Conservation (phyloP, 2,888 invertebrate genomes). For the Ryuthela nishihirai region DNA sequence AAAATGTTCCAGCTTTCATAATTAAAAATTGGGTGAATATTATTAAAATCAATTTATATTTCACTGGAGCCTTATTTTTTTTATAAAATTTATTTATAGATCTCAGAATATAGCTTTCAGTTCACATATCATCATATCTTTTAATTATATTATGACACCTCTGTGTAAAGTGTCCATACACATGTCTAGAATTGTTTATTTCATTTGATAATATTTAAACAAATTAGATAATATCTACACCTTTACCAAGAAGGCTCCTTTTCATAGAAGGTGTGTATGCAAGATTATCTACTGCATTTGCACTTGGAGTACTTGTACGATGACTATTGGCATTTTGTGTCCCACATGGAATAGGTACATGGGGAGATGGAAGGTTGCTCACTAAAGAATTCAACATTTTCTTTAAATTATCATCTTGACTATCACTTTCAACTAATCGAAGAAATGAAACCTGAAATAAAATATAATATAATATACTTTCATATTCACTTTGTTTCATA, state of each 20-base stretch:
- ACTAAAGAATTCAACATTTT: constrained; percentile 51
- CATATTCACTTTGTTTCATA: not conserved
- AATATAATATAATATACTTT: constrained; percentile 16
- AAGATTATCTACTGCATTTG: constrained; percentile 41
- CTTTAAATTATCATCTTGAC: constrained; percentile 46
- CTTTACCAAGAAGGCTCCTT: constrained; percentile 40
- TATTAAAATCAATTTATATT: no score
- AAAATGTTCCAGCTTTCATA: no score
- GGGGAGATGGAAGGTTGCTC: constrained; percentile 47
- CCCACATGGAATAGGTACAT: constrained; percentile 18
- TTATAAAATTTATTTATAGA: no score
- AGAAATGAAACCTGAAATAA: constrained; percentile 51
- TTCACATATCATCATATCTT: no score
- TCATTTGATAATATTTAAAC: not conserved
- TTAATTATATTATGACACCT: no score
- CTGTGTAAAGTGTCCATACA: not conserved
- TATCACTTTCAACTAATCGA: constrained; percentile 45
- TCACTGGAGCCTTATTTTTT: no score
- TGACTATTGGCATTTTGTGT: constrained; percentile 15
- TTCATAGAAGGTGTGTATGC: constrained; percentile 48
- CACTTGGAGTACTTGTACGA: constrained; percentile 14
- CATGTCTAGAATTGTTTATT: not conserved
- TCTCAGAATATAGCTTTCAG: no score
- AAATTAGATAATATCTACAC: constrained; percentile 10
- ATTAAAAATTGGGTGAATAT: no score